Evolutionary conservation across 53 echinoderm and acorn worm genomes (phyloP), one percentile per base, ranked within the genome.

Genomic region (Antedon mediterranea): DNA sequence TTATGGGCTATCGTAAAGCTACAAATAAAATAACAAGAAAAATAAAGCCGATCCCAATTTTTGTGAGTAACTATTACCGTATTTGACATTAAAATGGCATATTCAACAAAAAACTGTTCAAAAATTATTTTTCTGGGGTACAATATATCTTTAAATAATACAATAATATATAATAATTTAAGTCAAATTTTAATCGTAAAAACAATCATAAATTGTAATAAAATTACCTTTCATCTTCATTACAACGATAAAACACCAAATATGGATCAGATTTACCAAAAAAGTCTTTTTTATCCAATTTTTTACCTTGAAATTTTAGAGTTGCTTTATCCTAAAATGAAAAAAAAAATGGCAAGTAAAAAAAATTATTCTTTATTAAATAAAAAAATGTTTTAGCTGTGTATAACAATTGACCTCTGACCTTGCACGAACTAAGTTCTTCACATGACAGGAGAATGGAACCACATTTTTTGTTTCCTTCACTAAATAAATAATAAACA

Each of bases 201-300:
- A 20, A 27, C 26, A 20, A 13, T 33, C 23, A 33, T 32, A 77
- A 34, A 28, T 78, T 5, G 6, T 34, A 13, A 77, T 31, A 79
- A 82, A 28, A 28, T 43, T 57, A 57, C 57, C 57, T 57, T 6
- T 57, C 57, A 57, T 98, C 98, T 74, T 98, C 98, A 83, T 98
- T 98, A 71, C 98, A 98, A 34, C 93, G 81, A 81, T 98, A 87
- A 78, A 98, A 98, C 23, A 98, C 82, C 76, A 98, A 83, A 83
- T 86, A 98, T 72, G 98, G 98, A 79, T 98, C 98, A 8, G 98
- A 98, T 79, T 98, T 98, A 34, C 98, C 98, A 57, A 98, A 84
- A 75, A 98, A 98, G 72, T 98, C 98, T 73, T 93, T 98, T 87
- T 98, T 98, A 87, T 98, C 98, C 31, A 98, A 78, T 82, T 93